These are phyloP conservation scores for Andricus curvator DNA, from an alignment of 2,888 invertebrate species.

Conservation along the genomic window DNA sequence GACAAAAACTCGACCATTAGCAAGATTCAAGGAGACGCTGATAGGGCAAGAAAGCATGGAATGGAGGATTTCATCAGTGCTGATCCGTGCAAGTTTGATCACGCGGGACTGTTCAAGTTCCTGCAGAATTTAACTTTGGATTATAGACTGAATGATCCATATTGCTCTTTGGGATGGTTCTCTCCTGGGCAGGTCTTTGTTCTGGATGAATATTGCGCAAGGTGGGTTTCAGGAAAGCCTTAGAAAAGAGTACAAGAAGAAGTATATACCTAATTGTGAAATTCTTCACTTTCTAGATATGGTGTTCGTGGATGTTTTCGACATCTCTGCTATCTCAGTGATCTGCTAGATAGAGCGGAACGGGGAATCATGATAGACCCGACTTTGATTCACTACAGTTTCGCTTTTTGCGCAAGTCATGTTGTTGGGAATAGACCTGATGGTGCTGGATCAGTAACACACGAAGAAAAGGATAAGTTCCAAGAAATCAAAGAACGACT, in stretches of 20 bases:
- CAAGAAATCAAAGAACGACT: conserved; percentile 98
- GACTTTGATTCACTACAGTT: conserved; percentile 98
- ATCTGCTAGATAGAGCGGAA: conserved; percentile 96
- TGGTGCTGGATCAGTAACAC: conserved; percentile 98
- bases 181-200: conserved; percentile 99
- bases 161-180: conserved; percentile 99
- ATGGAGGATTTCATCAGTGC: conserved; percentile 99
- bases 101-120: conserved; percentile 93
- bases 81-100: conserved; percentile 98
- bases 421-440: conserved; percentile 99
- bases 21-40: conserved; percentile 95
- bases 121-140: conserved; percentile 96
- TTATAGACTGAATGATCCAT: conserved; percentile 98
- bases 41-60: conserved; percentile 98
- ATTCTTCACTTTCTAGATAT: conserved; percentile 81
- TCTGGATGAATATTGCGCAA: conserved; percentile 97
- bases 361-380: conserved; percentile 98
- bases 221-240: conserved; percentile 67
- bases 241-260: neutral
- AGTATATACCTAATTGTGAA: neutral
- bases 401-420: conserved; percentile 99
- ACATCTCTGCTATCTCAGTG: conserved; percentile 96
- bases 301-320: conserved; percentile 98
- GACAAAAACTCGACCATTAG: conserved; percentile 92
- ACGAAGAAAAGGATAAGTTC: conserved; percentile 98